Evolutionary conservation across 92 coral and sea anemone genomes (phyloP).

Genomic region (Zoanthus gigantus): DNA sequence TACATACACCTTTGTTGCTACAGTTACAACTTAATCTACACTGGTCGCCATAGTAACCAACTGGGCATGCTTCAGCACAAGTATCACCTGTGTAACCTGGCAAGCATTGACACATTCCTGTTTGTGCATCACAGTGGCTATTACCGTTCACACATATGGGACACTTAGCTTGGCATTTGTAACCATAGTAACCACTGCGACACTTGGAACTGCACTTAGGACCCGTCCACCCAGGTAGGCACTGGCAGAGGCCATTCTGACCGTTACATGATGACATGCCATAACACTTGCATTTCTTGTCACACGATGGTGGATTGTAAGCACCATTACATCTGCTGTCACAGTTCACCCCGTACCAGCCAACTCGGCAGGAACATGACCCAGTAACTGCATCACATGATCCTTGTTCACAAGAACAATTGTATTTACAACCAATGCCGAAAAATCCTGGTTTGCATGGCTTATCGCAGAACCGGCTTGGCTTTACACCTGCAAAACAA

Average conservation of each 20-base stretch:
- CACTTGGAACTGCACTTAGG: conserved; percentile 62
- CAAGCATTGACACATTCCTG: conserved; percentile 69
- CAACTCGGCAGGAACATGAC: not conserved
- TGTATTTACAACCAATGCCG: conserved; percentile 51
- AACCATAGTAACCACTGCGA: conserved; percentile 59
- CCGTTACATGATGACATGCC: conserved; percentile 66
- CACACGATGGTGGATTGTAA: conserved; percentile 61
- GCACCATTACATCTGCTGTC: conserved; percentile 57
- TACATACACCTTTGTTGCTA: conserved; percentile 64
- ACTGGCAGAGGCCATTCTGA: conserved; percentile 71
- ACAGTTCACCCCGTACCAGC: conserved; percentile 35
- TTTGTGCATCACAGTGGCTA: conserved; percentile 59
- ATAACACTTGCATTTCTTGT: conserved; percentile 60
- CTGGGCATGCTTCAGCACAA: conserved; percentile 75
- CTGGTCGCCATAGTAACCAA: conserved; percentile 71
- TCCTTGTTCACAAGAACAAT: conserved; percentile 29
- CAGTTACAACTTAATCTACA: conserved; percentile 70
- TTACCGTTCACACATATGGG: conserved; percentile 72
- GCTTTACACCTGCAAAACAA: conserved; percentile 74
- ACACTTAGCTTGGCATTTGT: conserved; percentile 64
- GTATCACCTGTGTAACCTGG: conserved; percentile 80
- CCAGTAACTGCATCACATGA: conserved; percentile 22
- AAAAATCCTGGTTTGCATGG: conserved; percentile 64
- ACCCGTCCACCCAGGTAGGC: conserved; percentile 79
- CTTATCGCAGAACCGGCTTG: conserved; percentile 73